phyloP scores from a whole-genome alignment of 2,888 invertebrate genomes.

The Temnothorax ravouxi region DNA sequence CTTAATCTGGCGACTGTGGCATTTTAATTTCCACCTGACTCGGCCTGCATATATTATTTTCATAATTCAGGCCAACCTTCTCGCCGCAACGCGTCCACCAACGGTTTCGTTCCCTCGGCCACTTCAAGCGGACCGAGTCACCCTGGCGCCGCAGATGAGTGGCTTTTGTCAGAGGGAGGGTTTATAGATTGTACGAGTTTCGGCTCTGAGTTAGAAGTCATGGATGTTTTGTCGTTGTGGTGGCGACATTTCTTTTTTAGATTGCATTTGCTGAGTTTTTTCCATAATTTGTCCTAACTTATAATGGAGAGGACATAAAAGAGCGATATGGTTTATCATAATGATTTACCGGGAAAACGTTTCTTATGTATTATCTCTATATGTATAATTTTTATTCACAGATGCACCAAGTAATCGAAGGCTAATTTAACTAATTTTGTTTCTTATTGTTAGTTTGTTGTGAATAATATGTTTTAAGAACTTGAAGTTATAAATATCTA shows the following conservation, averaged over 20 bases:
- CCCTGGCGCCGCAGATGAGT: slow-evolving; percentile 52
- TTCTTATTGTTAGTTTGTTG: not conserved
- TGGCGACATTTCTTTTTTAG: slow-evolving; percentile 29
- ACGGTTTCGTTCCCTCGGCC: slow-evolving; percentile 43
- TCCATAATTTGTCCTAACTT: not conserved
- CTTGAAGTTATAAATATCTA: not conserved
- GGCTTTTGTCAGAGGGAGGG: slow-evolving; percentile 38
- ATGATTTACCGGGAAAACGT: not conserved
- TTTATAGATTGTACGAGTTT: slow-evolving; percentile 43
- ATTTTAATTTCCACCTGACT: slow-evolving; percentile 77
- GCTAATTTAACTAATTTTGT: not conserved
- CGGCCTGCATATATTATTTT: slow-evolving; percentile 70
- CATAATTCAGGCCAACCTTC: slow-evolving; percentile 65
- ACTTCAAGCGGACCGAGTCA: slow-evolving; percentile 59
- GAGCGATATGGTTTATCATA: too few species aligned
- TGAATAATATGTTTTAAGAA: not conserved
- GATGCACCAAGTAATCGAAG: not conserved
- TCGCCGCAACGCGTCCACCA: slow-evolving; percentile 48
- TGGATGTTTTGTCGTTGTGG: slow-evolving; percentile 1
- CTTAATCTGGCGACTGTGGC: slow-evolving; percentile 69
- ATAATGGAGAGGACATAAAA: not conserved
- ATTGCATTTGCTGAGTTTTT: not conserved
- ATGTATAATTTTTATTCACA: not conserved
- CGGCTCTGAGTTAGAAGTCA: not conserved
- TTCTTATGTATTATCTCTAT: not conserved